phyloP scores from a whole-genome alignment of 2,113 vertebrate genomes.

The Oreochromis niloticus region DNA sequence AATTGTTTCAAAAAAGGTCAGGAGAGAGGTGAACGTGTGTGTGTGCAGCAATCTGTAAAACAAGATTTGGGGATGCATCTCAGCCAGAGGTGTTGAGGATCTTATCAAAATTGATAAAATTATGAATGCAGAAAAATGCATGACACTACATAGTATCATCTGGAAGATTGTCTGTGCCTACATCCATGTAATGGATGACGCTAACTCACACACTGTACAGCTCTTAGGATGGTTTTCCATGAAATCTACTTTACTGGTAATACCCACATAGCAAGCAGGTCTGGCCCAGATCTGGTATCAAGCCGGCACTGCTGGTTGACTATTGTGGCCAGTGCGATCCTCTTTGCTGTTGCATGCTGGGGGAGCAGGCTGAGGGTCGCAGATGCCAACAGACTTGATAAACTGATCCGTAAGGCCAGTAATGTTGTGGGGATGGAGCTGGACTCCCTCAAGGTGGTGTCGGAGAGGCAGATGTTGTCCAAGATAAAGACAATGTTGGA shows the following conservation, averaged over 20 bases:
- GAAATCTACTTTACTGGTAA: not conserved
- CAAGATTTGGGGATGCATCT: not conserved
- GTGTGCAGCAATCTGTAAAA: not conserved
- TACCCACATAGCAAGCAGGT: too few species aligned
- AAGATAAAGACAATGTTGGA: too few species aligned
- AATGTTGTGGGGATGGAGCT: too few species aligned
- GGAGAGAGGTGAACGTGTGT: not conserved
- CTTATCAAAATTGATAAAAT: not conserved
- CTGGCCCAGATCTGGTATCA: too few species aligned
- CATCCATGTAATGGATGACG: not conserved
- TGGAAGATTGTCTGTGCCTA: not conserved
- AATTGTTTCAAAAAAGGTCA: not conserved
- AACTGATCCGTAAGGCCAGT: too few species aligned
- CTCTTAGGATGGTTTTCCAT: not conserved
- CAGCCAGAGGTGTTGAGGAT: accelerated
- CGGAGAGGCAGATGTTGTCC: too few species aligned
- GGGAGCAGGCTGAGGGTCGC: too few species aligned
- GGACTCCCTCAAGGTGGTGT: too few species aligned
- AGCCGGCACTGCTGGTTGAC: too few species aligned
- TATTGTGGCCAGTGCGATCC: too few species aligned
- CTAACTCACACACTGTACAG: accelerated
- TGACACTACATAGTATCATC: not conserved
- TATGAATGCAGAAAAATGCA: not conserved
- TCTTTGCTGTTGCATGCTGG: too few species aligned
- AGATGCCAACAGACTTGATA: too few species aligned